These are phyloP conservation scores for Lepidochitona cinerea DNA, from an alignment of 2,888 invertebrate genomes.

Conservation along the genomic window DNA sequence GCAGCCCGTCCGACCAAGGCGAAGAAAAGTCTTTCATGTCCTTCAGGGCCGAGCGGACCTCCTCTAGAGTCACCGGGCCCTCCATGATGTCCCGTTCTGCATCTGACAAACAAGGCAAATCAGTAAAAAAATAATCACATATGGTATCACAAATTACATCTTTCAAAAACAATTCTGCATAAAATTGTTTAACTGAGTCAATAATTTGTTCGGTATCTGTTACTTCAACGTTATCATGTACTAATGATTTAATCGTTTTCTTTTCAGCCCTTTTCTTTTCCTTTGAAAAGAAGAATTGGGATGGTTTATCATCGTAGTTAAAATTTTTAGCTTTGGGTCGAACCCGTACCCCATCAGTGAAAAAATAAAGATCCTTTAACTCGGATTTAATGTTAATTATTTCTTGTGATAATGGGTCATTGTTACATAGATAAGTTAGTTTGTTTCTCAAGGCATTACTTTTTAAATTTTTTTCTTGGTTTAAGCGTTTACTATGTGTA, in stretches of 20 bases:
- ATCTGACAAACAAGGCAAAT: conserved; percentile 4
- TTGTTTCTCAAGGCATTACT: not conserved
- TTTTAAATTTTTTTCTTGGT: not conserved
- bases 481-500: not conserved
- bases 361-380: too few species aligned
- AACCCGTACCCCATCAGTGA: not conserved
- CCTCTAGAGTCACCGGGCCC: not conserved
- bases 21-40: not conserved
- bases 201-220: too few species aligned
- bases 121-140: not conserved
- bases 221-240: not conserved
- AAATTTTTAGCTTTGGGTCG: not conserved
- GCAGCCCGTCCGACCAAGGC: conserved; percentile 11
- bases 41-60: not conserved
- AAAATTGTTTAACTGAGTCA: not conserved
- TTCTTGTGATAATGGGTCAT: too few species aligned
- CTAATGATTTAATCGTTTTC: not conserved
- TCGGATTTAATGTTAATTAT: too few species aligned
- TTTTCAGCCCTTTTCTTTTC: not conserved
- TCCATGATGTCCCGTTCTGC: not conserved
- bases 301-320: conserved; percentile 9
- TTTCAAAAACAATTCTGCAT: not conserved
- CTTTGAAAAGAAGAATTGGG: not conserved
- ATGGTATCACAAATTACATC: not conserved
- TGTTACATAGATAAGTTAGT: too few species aligned